Evolutionary conservation across 2,797 vertebrate species (phyloP).

Genomic region (Lithobates sylvaticus): DNA sequence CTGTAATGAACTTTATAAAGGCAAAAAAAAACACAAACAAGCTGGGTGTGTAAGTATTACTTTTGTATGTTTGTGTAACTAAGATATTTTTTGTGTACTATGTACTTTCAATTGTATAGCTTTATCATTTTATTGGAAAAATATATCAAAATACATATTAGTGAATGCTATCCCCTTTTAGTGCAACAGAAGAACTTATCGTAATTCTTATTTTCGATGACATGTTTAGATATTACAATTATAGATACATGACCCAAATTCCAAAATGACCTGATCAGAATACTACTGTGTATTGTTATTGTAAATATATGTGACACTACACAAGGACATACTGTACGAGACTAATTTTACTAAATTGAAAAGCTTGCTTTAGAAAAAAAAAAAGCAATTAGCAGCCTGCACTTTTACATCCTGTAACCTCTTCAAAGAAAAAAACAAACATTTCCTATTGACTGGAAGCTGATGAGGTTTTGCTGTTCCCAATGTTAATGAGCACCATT

Average conservation of each 20-base stretch:
- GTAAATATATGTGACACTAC: neutral
- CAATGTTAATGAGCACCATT: constrained; percentile 54
- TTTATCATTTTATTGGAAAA: no score
- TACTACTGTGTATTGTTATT: neutral
- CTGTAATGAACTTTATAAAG: no score
- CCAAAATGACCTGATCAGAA: no score
- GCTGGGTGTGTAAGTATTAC: no score
- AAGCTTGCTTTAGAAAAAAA: neutral
- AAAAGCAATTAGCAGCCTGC: constrained; percentile 34
- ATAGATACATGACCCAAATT: no score
- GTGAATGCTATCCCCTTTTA: neutral
- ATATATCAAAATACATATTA: no score
- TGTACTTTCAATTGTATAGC: no score
- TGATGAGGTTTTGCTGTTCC: constrained; percentile 41
- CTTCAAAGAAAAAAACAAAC: constrained; percentile 40
- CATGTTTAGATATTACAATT: neutral
- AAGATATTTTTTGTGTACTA: no score
- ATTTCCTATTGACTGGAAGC: constrained; percentile 52
- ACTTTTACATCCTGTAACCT: constrained; percentile 51
- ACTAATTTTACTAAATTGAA: neutral
- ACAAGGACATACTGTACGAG: neutral
- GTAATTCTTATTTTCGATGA: neutral
- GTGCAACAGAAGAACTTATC: neutral
- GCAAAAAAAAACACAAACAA: no score
- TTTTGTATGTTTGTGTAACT: no score